Percentiles rank a stretch among this genome's conserved stretches.
Evolutionary conservation across 2,797 vertebrate species (phyloP).

Genomic region (Paguma larvata): DNA sequence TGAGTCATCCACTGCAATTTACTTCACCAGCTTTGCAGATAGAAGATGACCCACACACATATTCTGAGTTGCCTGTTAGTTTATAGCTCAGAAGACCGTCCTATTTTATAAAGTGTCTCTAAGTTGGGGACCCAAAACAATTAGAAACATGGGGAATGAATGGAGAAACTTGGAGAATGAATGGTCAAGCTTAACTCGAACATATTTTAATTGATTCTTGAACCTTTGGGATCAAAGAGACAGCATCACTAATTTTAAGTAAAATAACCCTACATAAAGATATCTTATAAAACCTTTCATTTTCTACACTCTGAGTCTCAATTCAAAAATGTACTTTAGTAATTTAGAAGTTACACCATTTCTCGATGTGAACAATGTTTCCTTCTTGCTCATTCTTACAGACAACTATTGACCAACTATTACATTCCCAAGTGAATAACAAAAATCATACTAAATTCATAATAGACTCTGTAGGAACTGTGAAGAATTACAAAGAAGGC

Average conservation of each 20-base stretch:
- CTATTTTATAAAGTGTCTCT: slow-evolving; percentile 54
- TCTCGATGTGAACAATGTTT: slow-evolving; percentile 27
- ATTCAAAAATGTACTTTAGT: slow-evolving; percentile 15
- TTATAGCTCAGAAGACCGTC: slow-evolving; percentile 59
- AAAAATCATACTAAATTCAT: slow-evolving; percentile 69
- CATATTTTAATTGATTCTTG: slow-evolving; percentile 64
- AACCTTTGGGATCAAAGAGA: slow-evolving; percentile 21
- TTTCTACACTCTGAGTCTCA: background rate
- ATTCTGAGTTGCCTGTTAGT: slow-evolving; percentile 68
- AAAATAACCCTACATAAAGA: slow-evolving; percentile 13
- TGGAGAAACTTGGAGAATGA: background rate
- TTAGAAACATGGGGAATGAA: slow-evolving; percentile 35
- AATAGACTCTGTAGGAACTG: slow-evolving; percentile 44
- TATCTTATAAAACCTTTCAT: background rate
- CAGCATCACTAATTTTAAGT: slow-evolving; percentile 15
- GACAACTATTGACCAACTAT: slow-evolving; percentile 23
- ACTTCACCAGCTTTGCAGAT: slow-evolving; percentile 77
- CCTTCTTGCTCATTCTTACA: slow-evolving; percentile 53
- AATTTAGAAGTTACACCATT: slow-evolving; percentile 16
- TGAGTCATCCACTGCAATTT: slow-evolving; percentile 70
- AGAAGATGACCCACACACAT: slow-evolving; percentile 73
- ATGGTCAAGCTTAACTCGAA: slow-evolving; percentile 40
- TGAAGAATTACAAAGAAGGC: slow-evolving; percentile 31
- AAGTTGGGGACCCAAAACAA: slow-evolving; percentile 61
- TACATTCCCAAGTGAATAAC: slow-evolving; percentile 58